Base-by-base conservation (phyloP, 2,797 vertebrate species). In the Anniella stebbinsi region DNA sequence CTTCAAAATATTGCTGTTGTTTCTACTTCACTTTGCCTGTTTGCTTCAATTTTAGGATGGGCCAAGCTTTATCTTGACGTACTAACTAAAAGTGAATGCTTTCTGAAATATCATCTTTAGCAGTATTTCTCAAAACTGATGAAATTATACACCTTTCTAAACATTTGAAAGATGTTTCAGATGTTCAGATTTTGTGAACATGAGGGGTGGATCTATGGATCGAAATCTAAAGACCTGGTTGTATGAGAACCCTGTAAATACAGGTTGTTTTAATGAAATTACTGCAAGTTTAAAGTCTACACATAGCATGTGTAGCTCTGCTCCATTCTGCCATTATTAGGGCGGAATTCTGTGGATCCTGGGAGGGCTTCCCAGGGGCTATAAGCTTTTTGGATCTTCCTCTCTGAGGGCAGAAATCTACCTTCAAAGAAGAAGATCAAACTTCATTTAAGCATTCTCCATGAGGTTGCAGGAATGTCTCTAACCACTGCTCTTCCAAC, bases 1-100 rank as follows among this genome's bases (percentile, higher is more conserved):
- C 18, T 76, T 76, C 9, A 77, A 23, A 77, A 91, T 67, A 10
- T 36, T 76, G 5, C 92, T 82, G 78, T 0, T 73, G 1, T 87
- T 89, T 2, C 91, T 94, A 91, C 0, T 0, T 69, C 94, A 60
- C 70, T 76, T 85, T 21, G 21, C 69, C 15, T 85, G 51, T 72
- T 75, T 30, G 38, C 90, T 91, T 92, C 89, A 84, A 48, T 86
- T 93, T 84, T 63, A 92, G 1, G 91, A 90, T 3, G 45, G 10
- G 70, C 36, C 41, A 88, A 69, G 23, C 48, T 89, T 45, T 45
- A 87, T 60, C 51, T 85, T 90, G 51, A 41, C 2, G 1, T 51
- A 86, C 41, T 78, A 66, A n/a, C 89, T 93, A 38, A n/a, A 73
- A 89, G 41, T 75, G 81, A 69, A 28, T 94, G 33, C 21, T 91